Evolutionary conservation across 1,140 invertebrate genomes (phyloP).

Genomic region (Drosophila tropicalis): DNA sequence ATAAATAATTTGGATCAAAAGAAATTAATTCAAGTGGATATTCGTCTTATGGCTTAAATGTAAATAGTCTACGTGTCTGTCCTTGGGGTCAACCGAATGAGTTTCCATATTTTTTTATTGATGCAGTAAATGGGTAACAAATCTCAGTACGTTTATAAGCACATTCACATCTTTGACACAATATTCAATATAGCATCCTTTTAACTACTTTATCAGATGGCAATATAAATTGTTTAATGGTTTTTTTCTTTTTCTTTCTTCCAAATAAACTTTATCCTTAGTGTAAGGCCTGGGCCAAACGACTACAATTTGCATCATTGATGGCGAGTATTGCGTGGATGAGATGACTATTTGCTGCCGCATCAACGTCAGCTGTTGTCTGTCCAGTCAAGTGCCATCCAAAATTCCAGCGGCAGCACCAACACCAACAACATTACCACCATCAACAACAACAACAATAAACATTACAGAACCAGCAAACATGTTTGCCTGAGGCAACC

Average conservation of each 20-base stretch:
- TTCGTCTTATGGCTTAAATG: not conserved
- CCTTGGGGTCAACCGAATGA: no score
- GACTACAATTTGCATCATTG: constrained; percentile 62
- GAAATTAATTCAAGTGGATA: constrained; percentile 13
- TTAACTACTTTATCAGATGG: constrained; percentile 40
- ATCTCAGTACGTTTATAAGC: no score
- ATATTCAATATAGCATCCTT: not conserved
- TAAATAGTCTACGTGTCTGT: no score
- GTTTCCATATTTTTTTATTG: no score
- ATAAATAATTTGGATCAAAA: constrained; percentile 38
- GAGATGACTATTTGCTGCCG: constrained; percentile 73
- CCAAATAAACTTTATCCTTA: constrained; percentile 17
- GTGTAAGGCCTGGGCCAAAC: constrained; percentile 9
- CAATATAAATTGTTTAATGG: constrained; percentile 6
- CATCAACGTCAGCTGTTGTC: constrained; percentile 66
- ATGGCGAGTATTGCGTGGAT: constrained; percentile 54
- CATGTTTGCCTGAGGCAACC: constrained; percentile 53
- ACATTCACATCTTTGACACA: no score
- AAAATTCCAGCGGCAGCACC: constrained; percentile 32
- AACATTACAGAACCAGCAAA: constrained; percentile 25
- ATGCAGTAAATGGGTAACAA: no score
- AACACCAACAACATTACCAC: constrained; percentile 24
- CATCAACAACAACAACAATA: constrained; percentile 42
- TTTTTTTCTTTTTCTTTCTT: constrained; percentile 6
- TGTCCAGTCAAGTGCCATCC: constrained; percentile 26